Conservation (phyloP, 2,888 invertebrate species). For the Eledone cirrhosa region DNA sequence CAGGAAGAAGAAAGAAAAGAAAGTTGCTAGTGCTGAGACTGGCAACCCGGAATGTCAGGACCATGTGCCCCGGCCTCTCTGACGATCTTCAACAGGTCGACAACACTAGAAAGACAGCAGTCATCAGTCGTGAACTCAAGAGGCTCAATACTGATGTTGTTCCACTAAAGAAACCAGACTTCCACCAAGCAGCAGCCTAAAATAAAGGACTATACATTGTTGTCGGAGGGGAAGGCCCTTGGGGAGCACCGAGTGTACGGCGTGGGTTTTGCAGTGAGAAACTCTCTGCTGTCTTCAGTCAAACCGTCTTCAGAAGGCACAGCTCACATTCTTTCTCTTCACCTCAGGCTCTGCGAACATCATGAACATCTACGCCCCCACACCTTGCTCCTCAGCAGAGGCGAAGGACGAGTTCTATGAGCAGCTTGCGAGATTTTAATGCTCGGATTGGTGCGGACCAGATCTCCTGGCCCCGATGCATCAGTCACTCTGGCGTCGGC, state of each 20-base stretch:
- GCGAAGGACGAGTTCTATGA: not conserved
- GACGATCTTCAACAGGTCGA: slow-evolving; percentile 25
- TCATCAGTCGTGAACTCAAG: slow-evolving; percentile 16
- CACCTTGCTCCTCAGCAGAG: not conserved
- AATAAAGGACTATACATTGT: not conserved
- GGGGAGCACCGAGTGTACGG: slow-evolving; percentile 8
- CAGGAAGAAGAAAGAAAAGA: not conserved
- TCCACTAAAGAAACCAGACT: not conserved
- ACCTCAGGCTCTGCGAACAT: not conserved
- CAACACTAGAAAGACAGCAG: slow-evolving; percentile 28
- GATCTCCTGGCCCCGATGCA: slow-evolving; percentile 20
- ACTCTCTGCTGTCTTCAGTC: slow-evolving; percentile 12
- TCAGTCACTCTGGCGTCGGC: slow-evolving; percentile 30
- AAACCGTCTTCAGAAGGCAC: not conserved
- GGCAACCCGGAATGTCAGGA: slow-evolving; percentile 26
- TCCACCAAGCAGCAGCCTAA: not conserved
- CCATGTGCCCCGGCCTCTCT: slow-evolving; percentile 30
- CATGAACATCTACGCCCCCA: not conserved
- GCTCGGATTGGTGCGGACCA: slow-evolving; percentile 31
- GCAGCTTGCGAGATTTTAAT: slow-evolving; percentile 31
- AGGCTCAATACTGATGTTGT: slow-evolving; percentile 29
- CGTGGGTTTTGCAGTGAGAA: slow-evolving; percentile 25
- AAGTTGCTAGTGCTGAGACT: not conserved
- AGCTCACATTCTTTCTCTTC: not conserved
- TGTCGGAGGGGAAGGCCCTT: not conserved